Conservation (phyloP, 1,140 invertebrate genomes). For the Habropoda laboriosa region DNA sequence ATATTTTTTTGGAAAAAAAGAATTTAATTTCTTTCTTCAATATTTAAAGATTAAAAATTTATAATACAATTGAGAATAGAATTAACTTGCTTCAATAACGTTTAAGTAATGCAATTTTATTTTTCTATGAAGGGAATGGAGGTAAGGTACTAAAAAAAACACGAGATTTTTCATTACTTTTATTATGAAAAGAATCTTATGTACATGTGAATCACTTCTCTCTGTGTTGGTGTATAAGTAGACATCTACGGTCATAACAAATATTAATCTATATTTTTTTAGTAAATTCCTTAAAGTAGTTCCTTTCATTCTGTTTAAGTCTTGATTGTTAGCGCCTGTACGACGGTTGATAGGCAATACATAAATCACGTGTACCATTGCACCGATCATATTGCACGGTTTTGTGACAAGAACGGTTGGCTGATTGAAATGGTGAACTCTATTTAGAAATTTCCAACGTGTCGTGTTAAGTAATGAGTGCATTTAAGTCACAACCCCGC, state of each 20-base stretch:
- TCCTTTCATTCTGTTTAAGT: slow-evolving; percentile 56
- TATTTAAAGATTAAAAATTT: no score
- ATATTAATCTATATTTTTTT: slow-evolving; percentile 61
- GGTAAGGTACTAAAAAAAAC: no score
- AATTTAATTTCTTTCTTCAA: no score
- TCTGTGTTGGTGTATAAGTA: slow-evolving; percentile 52
- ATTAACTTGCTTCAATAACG: no score
- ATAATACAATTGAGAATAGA: no score
- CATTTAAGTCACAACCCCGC: slow-evolving; percentile 51
- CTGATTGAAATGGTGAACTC: slow-evolving; percentile 12
- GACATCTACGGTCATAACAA: slow-evolving; percentile 63
- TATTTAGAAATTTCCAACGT: slow-evolving; percentile 16
- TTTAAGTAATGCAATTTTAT: no score
- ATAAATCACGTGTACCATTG: slow-evolving; percentile 52
- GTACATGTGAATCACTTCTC: slow-evolving; percentile 61
- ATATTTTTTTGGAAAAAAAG: no score
- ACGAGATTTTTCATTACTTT: slow-evolving; percentile 48
- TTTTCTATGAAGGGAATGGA: background rate
- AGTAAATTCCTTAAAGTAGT: slow-evolving; percentile 58
- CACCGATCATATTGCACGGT: slow-evolving; percentile 29
- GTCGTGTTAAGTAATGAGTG: slow-evolving; percentile 52
- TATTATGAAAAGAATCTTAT: slow-evolving; percentile 70
- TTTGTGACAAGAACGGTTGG: background rate
- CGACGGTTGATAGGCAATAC: slow-evolving; percentile 39
- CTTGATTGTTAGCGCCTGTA: slow-evolving; percentile 47